Base-by-base conservation (phyloP, 2,888 invertebrate genomes). In the Leuctra nigra region DNA sequence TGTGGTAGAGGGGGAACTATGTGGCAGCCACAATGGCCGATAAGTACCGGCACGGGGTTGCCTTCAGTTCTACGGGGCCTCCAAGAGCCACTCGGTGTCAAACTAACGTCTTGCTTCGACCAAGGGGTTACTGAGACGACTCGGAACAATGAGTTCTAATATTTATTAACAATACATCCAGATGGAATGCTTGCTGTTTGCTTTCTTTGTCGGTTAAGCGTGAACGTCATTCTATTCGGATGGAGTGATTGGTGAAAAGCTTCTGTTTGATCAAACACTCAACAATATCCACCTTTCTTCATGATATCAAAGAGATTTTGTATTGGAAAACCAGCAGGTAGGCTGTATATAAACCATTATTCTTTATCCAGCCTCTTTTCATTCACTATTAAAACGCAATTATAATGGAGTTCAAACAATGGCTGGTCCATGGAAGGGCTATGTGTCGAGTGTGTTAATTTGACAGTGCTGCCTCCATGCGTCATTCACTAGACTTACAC, bases 311-410 rank as follows among this genome's bases (percentile, higher is more conserved):
- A 35, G 35, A 29, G 50, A 47, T 18, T n/a, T 50, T 50, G 50
- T 50, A 50, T 57, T 57, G 36, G 53, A 48, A n/a, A 53, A 47
- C 52, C 54, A 54, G 54, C 57, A 57, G 53, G 57, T 54, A 57
- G 53, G 50, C 50, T 16, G 20, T 50, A 33, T 50, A 50, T 29
- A 7, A 29, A 7, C 33, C 35, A 29, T 29, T 48, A 50, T 57
- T 53, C 47, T 57, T 47, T 41, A 54, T 41, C 24, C 55, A 29
- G 47, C 29, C 55, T 55, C 58, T 58, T 47, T 55, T 36, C 55
- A 58, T 58, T 58, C 55, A 55, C 58, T 55, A 58, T 58, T 55
- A 58, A 58, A 58, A 47, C 58, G 58, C 53, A 58, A 58, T 58
- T 58, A 58, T 58, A 58, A 58, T 53, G 46, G 58, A 53, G 46